phyloP scores from a whole-genome alignment of 37 sponge, comb jelly and placozoan species.

The Theonella swinhoei region DNA sequence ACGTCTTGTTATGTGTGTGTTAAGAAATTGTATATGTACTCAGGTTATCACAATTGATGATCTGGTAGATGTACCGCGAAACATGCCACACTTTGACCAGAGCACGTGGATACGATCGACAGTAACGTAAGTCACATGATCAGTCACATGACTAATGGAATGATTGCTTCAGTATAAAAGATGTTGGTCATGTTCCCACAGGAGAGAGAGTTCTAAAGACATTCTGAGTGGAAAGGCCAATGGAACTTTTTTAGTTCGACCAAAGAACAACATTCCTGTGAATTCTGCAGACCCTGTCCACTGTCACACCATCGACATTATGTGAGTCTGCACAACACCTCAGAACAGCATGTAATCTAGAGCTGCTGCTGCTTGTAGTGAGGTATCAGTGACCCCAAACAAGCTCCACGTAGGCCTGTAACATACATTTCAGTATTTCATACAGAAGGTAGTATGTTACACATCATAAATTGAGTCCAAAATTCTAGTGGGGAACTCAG shows the following conservation, averaged over 20 bases:
- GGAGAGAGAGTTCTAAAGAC: conserved; percentile 59
- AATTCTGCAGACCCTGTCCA: conserved; percentile 37
- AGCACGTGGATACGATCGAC: conserved; percentile 55
- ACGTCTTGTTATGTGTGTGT: too few relatives aligned
- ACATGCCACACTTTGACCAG: conserved; percentile 58
- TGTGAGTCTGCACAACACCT: conserved; percentile 53
- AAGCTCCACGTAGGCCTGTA: too few relatives aligned
- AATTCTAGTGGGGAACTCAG: too few relatives aligned
- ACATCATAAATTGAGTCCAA: too few relatives aligned
- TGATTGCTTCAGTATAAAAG: not conserved
- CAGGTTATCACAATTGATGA: too few relatives aligned
- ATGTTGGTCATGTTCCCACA: not conserved
- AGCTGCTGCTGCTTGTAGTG: too few relatives aligned
- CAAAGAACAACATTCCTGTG: conserved; percentile 31
- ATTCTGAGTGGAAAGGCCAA: conserved; percentile 44
- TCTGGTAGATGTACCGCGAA: conserved; percentile 4
- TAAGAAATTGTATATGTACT: too few relatives aligned
- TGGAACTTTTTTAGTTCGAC: conserved; percentile 81
- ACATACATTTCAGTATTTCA: too few relatives aligned
- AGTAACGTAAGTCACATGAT: conserved; percentile 29
- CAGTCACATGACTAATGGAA: not conserved
- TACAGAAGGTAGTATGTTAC: too few relatives aligned
- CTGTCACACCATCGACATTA: conserved; percentile 78
- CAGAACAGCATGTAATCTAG: too few relatives aligned
- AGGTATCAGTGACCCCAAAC: too few relatives aligned